These are phyloP conservation scores for Hecatera dysodea DNA, from an alignment of 2,888 invertebrate genomes.

Conservation along the genomic window DNA sequence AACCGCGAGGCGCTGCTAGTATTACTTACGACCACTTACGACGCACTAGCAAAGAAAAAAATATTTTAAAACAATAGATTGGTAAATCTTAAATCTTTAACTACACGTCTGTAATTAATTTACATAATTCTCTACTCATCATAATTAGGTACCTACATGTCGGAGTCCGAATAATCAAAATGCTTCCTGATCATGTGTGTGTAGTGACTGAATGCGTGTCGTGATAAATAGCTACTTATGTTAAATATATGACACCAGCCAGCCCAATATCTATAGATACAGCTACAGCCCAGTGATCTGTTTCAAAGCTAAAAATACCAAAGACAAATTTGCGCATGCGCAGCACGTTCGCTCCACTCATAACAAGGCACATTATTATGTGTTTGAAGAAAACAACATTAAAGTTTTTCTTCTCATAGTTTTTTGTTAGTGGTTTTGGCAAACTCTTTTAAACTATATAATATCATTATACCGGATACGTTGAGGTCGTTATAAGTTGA, in stretches of 20 bases:
- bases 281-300: conserved; percentile 2
- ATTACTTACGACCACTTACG: too few relatives aligned
- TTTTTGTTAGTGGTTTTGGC: neutral
- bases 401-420: conserved; percentile 2
- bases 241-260: too few relatives aligned
- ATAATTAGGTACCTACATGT: neutral
- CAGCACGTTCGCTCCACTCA: conserved; percentile 1
- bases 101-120: too few relatives aligned
- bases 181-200: neutral
- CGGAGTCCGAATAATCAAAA: neutral
- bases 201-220: neutral
- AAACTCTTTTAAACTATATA: neutral
- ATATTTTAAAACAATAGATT: too few relatives aligned
- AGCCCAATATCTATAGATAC: conserved; percentile 1
- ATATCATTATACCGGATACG: neutral
- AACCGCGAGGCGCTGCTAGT: too few relatives aligned
- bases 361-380: neutral
- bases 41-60: too few relatives aligned
- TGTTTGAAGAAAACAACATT: conserved; percentile 6
- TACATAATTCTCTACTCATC: neutral
- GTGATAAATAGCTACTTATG: neutral
- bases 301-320: conserved; percentile 16
- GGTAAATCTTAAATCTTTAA: too few relatives aligned
- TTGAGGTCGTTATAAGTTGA: neutral
- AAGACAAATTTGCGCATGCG: conserved; percentile 10